Percentiles rank a stretch among this genome's conserved stretches.
Evolutionary conservation across 2,113 vertebrate species (phyloP).

Genomic region (Nothoprocta pentlandii): DNA sequence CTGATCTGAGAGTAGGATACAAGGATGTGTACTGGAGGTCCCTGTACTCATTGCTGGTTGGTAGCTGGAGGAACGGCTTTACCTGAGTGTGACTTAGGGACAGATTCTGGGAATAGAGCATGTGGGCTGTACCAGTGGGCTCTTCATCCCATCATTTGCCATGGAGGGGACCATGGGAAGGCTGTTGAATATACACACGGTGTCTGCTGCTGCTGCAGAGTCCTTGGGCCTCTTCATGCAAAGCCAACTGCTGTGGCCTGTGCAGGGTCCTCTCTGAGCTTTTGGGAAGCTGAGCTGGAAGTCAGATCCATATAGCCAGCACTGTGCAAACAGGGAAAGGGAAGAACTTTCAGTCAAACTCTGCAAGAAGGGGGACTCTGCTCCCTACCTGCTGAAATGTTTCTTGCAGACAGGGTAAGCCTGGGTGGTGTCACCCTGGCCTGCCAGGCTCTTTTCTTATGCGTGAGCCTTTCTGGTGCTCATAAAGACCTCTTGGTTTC

Average conservation of each 20-base stretch:
- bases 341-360: not conserved
- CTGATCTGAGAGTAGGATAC: not conserved
- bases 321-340: not conserved
- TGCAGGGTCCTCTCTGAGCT: not conserved
- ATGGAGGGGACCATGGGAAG: rapidly evolving
- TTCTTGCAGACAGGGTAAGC: not conserved
- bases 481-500: not conserved
- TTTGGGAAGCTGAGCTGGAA: not conserved
- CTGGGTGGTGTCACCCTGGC: not conserved
- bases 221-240: rapidly evolving
- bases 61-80: not conserved
- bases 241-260: not conserved
- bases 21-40: not conserved
- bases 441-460: not conserved
- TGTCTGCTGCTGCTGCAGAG: not conserved
- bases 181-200: rapidly evolving
- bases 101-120: not conserved
- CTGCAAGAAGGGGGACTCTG: not conserved
- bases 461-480: not conserved
- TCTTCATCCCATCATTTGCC: not conserved
- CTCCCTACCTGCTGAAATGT: not conserved
- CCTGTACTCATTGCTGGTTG: not conserved
- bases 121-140: not conserved
- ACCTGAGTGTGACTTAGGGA: not conserved
- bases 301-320: not conserved